A percentile compares a stretch with the other conserved stretches of the same genome.
Conservation (phyloP, 2,888 invertebrate species). For the Gastrophysa polygoni region DNA sequence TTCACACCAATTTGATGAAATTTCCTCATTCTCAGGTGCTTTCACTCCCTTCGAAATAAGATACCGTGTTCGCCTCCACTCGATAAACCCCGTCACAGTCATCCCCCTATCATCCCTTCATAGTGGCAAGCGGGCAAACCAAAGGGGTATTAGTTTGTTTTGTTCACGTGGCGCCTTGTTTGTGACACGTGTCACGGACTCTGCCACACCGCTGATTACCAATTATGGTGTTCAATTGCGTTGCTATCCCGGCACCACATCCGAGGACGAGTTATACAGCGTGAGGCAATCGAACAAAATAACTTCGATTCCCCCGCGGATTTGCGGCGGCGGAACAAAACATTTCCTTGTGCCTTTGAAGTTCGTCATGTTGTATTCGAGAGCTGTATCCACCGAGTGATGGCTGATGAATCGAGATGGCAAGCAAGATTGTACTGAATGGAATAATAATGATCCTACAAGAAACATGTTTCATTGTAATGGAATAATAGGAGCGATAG, state of each 20-base stretch:
- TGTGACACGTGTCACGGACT: conserved; percentile 54
- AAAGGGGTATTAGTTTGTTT: conserved; percentile 41
- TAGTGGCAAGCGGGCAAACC: neutral
- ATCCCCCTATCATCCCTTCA: no score
- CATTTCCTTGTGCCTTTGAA: conserved; percentile 21
- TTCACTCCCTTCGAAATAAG: no score
- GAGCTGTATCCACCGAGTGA: neutral
- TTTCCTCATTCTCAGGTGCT: no score
- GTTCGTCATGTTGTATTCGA: neutral
- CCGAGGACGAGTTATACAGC: conserved; percentile 37
- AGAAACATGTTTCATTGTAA: no score
- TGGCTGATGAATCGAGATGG: neutral
- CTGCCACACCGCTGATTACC: conserved; percentile 52
- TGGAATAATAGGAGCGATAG: no score
- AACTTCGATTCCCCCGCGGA: conserved; percentile 38
- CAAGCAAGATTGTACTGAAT: no score
- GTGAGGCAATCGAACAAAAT: conserved; percentile 44
- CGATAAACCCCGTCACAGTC: no score
- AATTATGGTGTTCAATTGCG: conserved; percentile 55
- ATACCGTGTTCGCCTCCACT: no score
- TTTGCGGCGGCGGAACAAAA: conserved; percentile 30
- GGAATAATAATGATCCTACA: no score
- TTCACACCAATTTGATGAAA: no score
- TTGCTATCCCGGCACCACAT: conserved; percentile 39
- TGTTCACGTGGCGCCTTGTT: conserved; percentile 51